Evolutionary conservation across 1,140 invertebrate genomes (phyloP), one percentile per base, ranked within the genome.

Genomic region (Trichonephila clavipes): DNA sequence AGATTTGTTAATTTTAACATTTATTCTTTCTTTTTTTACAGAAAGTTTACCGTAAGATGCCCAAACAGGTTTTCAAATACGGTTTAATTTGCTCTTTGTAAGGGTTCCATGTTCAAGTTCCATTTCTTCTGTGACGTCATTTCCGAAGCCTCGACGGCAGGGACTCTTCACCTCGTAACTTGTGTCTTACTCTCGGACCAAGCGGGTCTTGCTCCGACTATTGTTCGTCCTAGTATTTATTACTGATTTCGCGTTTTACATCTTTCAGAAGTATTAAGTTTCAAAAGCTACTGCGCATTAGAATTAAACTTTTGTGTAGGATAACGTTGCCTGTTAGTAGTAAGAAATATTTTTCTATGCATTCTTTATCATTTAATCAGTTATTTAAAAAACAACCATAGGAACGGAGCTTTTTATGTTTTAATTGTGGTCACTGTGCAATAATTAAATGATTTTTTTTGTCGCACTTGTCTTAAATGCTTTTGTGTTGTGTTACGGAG

Each of bases 181-280:
- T 66, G 62, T 28, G 62, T 82, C 18, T 59, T 77, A 92, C 12
- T 40, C 83, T 92, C 91, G 91, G 91, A 87, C 83, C 91, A 87
- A 92, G 91, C 91, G 91, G 91, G 91, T 92, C 91, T 92, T 92
- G 91, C 58, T 92, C 91, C 91, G 91, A 86, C 24, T 85, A 16
- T 82, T 90, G 86, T 64, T 64, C 18, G 59, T 88, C 64, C 61
- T 88, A 21, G 40, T 61, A 58, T 58, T 44, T 88, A 88, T 88
- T 88, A 44, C 14, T 86, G 16, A 86, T 14, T 64, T 88, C 24
- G 34, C 64, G 51, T 92, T 61, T 85, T 72, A 62, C 89, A 81
- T 90, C 58, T 59, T 59, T 62, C 24, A 34, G 34, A 88, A 88
- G 85, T 87, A 87, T 61, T 87, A 87, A 82, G 77, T 82, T 82